These are phyloP conservation scores for Trachelus tabidus DNA, from an alignment of 2,888 invertebrate species.

Conservation along the genomic window DNA sequence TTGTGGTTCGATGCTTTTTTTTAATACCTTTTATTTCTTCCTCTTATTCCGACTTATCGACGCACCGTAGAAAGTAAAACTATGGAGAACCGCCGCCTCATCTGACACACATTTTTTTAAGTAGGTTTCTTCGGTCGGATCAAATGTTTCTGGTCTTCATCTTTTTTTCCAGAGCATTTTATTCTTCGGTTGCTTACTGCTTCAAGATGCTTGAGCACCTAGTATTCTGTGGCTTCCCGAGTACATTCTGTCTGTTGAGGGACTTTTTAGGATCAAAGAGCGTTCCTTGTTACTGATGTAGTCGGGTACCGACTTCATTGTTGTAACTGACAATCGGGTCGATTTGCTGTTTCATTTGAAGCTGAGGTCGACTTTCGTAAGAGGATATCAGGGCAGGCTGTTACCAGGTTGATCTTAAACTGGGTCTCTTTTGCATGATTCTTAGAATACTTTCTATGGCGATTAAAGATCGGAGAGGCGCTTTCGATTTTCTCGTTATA, in stretches of 20 bases:
- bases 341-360: not conserved
- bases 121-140: not conserved
- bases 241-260: not conserved
- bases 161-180: not conserved
- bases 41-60: conserved; percentile 4
- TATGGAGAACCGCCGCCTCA: conserved; percentile 5
- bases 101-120: conserved; percentile 21
- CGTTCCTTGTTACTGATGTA: not conserved
- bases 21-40: not conserved
- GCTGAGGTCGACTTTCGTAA: not conserved
- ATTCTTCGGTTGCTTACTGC: not conserved
- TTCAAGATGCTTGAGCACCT: not conserved
- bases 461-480: not conserved
- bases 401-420: not conserved
- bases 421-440: not conserved
- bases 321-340: not conserved
- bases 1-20: not conserved
- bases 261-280: not conserved
- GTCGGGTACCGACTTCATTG: not conserved
- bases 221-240: not conserved
- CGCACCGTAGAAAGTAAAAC: conserved; percentile 25
- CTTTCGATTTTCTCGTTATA: not conserved
- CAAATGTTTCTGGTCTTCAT: not conserved
- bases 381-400: not conserved
- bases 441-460: not conserved